Base-by-base conservation (phyloP, 2,113 vertebrate species). In the Progne subis region DNA sequence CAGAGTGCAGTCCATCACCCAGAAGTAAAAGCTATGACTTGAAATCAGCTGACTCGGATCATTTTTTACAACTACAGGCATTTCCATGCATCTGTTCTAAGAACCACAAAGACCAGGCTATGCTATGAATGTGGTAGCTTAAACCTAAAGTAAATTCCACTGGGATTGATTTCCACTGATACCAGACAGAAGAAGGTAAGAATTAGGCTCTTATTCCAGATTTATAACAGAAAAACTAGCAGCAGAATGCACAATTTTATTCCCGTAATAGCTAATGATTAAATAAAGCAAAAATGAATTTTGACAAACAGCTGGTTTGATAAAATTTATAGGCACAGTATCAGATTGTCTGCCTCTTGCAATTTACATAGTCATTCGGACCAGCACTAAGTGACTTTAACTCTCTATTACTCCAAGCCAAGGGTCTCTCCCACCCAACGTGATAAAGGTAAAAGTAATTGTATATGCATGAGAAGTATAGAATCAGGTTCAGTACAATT, bases 271-370 rank as follows among this genome's bases (percentile, higher is more conserved):
- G 39, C 47, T 70, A 86, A 95, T 88, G 88, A 94, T 94, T 94
- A 96, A 95, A 95, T 87, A 88, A 92, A 86, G 68, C 55, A 90
- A 86, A 97, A 94, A 95, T 93, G 68, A 90, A 86, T 93, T 94
- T 80, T 96, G 94, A 92, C 95, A 93, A 93, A 88, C 76, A 92
- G 80, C 43, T 95, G 72, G 43, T 53, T 93, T 94, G 72, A 77
- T 93, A 88, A 78, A 90, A 88, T 92, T 95, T 88, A 88, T 92
- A 75, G 76, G 34, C 76, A 80, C 29, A 50, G 68, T 70, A 92
- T 90, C 80, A 70, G 83, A 86, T 95, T 90, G 60, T 92, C 83
- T 97, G 82, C 61, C 88, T 93, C 86, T 92, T 96, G 76, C 72
- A 93, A 96, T 95, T 96, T 94, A 79, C 91, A 94, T 89, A 91